Percentiles rank a stretch among this genome's conserved stretches.
These are phyloP conservation scores for Ophion costatus DNA, from an alignment of 2,888 invertebrate genomes.

Conservation along the genomic window DNA sequence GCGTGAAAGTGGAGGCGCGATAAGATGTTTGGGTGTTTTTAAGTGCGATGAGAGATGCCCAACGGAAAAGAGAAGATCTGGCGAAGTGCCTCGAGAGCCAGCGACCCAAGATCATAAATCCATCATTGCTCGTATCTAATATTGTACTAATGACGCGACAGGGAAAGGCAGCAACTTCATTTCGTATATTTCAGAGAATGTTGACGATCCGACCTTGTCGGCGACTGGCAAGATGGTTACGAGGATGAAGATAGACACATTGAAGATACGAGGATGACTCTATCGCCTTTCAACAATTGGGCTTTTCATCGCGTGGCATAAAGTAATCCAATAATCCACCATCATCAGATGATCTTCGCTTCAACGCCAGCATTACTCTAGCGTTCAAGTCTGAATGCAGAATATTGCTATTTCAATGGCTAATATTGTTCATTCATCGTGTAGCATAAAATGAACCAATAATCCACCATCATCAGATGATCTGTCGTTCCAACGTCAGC, in stretches of 20 bases:
- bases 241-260: constrained; percentile 12
- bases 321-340: constrained; percentile 8
- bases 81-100: constrained; percentile 45
- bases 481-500: not conserved
- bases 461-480: constrained; percentile 11
- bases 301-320: constrained; percentile 1
- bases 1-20: constrained; percentile 38
- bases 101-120: constrained; percentile 65
- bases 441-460: constrained; percentile 5
- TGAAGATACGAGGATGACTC: constrained; percentile 34
- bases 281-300: constrained; percentile 9
- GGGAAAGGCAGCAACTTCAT: constrained; percentile 33
- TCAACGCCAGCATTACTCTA: constrained; percentile 22
- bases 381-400: constrained; percentile 12
- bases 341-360: constrained; percentile 1
- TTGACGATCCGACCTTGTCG: constrained; percentile 10
- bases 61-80: constrained; percentile 38
- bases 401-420: not conserved
- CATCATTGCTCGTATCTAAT: constrained; percentile 64
- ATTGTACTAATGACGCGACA: constrained; percentile 47
- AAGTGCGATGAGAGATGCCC: constrained; percentile 54
- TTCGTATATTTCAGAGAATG: constrained; percentile 35
- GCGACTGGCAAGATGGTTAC: not conserved
- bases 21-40: constrained; percentile 58
- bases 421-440: not conserved